These are phyloP conservation scores for Melangyna quadrimaculata DNA, from an alignment of 2,888 invertebrate species.

Conservation along the genomic window DNA sequence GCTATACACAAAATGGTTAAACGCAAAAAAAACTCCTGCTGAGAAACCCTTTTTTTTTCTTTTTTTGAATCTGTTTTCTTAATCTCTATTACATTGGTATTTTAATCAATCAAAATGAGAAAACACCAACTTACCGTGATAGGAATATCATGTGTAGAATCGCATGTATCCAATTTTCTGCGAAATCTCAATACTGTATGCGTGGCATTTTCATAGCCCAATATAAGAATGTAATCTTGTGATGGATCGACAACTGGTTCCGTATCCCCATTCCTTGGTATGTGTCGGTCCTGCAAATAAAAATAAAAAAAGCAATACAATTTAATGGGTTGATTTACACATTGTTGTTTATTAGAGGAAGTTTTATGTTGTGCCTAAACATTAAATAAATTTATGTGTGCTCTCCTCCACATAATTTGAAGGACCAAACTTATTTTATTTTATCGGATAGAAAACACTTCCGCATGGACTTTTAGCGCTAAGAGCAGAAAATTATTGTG, in stretches of 20 bases:
- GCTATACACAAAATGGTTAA: not conserved
- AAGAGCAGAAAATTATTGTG: slow-evolving; percentile 49
- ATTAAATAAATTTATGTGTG: slow-evolving; percentile 32
- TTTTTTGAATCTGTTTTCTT: too few species aligned
- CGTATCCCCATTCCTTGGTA: slow-evolving; percentile 84
- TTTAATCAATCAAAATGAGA: slow-evolving; percentile 9
- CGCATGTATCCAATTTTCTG: slow-evolving; percentile 91
- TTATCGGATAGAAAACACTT: slow-evolving; percentile 11
- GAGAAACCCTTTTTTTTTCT: not conserved
- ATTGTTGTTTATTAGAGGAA: slow-evolving; percentile 20
- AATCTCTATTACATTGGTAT: too few species aligned
- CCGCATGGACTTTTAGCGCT: slow-evolving; percentile 8
- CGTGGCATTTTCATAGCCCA: slow-evolving; percentile 91
- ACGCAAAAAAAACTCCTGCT: not conserved
- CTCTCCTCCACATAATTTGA: slow-evolving; percentile 8
- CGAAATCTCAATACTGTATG: slow-evolving; percentile 92
- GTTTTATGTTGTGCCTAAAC: slow-evolving; percentile 24
- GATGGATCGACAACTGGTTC: slow-evolving; percentile 89
- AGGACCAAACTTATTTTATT: slow-evolving; percentile 20
- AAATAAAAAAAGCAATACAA: slow-evolving; percentile 18
- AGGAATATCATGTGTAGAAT: slow-evolving; percentile 86
- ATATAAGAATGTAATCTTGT: slow-evolving; percentile 91
- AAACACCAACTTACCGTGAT: slow-evolving; percentile 86
- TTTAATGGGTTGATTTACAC: slow-evolving; percentile 29
- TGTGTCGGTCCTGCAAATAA: slow-evolving; percentile 88